Percentiles rank a stretch among this genome's conserved stretches.
These are phyloP conservation scores for Heteractis magnifica DNA, from an alignment of 92 coral and sea anemone species.

Conservation along the genomic window DNA sequence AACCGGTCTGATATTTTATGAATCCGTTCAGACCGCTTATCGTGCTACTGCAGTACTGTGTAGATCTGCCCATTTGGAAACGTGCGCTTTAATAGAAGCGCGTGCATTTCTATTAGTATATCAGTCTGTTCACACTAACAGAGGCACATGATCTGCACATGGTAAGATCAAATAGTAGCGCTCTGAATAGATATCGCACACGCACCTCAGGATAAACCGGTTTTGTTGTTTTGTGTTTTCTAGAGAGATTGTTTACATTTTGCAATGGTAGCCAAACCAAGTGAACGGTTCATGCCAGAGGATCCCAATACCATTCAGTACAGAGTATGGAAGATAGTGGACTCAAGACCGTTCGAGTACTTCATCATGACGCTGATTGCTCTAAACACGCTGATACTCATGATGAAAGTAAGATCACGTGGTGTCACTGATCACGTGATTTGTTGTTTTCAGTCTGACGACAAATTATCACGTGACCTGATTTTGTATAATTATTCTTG, in stretches of 20 bases:
- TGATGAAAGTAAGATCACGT: slow-evolving; percentile 79
- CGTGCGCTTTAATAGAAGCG: too few species aligned
- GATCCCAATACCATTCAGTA: slow-evolving; percentile 93
- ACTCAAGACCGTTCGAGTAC: slow-evolving; percentile 92
- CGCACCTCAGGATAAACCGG: neutral
- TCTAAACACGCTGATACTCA: slow-evolving; percentile 87
- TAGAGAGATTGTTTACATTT: slow-evolving; percentile 97
- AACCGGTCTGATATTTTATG: too few species aligned
- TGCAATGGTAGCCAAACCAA: slow-evolving; percentile 91
- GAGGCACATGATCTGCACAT: too few species aligned
- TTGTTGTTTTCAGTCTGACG: neutral
- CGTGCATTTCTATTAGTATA: too few species aligned
- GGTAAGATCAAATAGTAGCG: too few species aligned
- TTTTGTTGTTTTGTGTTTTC: neutral
- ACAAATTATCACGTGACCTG: neutral
- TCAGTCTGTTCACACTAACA: too few species aligned
- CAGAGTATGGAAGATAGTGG: slow-evolving; percentile 94
- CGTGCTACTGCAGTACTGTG: too few species aligned
- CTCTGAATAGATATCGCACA: too few species aligned
- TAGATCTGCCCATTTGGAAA: too few species aligned
- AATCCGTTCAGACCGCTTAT: too few species aligned
- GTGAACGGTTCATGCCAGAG: slow-evolving; percentile 95
- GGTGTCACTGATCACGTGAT: neutral
- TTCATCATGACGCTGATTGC: slow-evolving; percentile 93
- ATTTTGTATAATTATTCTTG: neutral